Base-by-base conservation (phyloP, 2,797 vertebrate genomes). In the Intellagama lesueurii region DNA sequence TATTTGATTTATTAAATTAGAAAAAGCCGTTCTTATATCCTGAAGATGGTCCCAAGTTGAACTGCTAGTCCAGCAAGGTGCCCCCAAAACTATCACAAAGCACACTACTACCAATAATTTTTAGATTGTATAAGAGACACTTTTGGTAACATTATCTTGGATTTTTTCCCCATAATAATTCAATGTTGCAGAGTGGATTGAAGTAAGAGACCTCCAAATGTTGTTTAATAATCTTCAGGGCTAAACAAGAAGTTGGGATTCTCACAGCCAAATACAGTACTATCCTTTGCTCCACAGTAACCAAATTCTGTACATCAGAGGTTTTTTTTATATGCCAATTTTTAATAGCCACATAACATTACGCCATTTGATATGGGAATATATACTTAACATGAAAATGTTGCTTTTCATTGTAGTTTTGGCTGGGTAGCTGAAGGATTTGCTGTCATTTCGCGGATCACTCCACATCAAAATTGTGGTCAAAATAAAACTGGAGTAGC, bases 391-490 rank as follows among this genome's bases (percentile, higher is more conserved):
- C 32, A 66, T 5, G 91, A 83, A 94, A 83, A 82, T 5, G n/a
- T 85, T 93, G 60, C 3, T 93, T 93, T 96, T 90, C 83, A 5
- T 95, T 96, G 80, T 89, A 98, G 97, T 86, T 98, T 76, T 56
- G 97, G 97, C 88, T 98, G 97, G 97, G 96, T 98, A 89, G 87
- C 83, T 85, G 97, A 97, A 0, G 80, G 83, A 87, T 56, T 92
- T 2, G 70, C 70, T 47, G 97, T 97, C 75, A 96, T 97, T 92
- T 94, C 97, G 88, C 96, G 97, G 66, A 95, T 96, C 92, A 89
- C n/a, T 11, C 40, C 95, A 56, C 97, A 97, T 84, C 75, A 76
- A 47, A 97, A 82, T 81, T 98, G 97, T 90, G 97, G 97, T 69
- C 90, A 72, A 87, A 97, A 97, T 30, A 94, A 95, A 0, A 32